These are phyloP conservation scores for Halocynthia roretzi DNA, from an alignment of 23 tunicate genomes.

Conservation along the genomic window DNA sequence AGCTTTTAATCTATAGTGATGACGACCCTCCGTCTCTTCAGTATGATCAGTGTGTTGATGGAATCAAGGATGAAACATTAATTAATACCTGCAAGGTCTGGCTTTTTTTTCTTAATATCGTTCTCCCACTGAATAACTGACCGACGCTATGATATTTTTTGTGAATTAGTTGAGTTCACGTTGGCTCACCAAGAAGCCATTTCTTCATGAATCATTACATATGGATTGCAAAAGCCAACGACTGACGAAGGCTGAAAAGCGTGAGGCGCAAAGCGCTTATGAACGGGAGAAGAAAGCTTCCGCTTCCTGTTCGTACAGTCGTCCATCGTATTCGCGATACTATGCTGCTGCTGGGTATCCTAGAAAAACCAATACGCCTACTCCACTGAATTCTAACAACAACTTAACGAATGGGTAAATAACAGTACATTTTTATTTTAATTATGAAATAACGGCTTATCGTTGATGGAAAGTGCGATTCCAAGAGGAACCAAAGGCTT, in stretches of 20 bases:
- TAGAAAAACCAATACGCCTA: background rate
- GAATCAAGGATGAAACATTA: slow-evolving; percentile 38
- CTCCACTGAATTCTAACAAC: background rate
- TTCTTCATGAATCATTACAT: slow-evolving; percentile 78
- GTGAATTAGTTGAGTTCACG: too few species aligned
- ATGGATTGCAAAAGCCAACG: slow-evolving; percentile 83
- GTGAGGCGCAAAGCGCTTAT: slow-evolving; percentile 76
- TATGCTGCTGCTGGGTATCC: slow-evolving; percentile 44
- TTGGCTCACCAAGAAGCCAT: slow-evolving; percentile 89
- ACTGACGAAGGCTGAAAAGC: slow-evolving; percentile 79
- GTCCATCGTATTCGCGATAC: slow-evolving; percentile 73
- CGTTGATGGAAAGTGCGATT: too few species aligned
- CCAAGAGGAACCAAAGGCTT: too few species aligned
- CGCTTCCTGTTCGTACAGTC: slow-evolving; percentile 70
- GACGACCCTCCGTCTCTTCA: slow-evolving; percentile 56
- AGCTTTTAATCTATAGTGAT: slow-evolving; percentile 67
- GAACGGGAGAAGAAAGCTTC: slow-evolving; percentile 85
- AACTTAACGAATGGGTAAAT: too few species aligned
- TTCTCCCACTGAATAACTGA: background rate
- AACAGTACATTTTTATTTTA: too few species aligned
- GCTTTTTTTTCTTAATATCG: background rate
- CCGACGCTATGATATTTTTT: too few species aligned
- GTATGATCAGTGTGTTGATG: slow-evolving; percentile 25
- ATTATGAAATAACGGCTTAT: too few species aligned
- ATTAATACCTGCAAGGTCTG: slow-evolving; percentile 57